A percentile compares a stretch with the other conserved stretches of the same genome.
Conservation (phyloP, 1,140 invertebrate species). For the Pollicipes pollicipes region DNA sequence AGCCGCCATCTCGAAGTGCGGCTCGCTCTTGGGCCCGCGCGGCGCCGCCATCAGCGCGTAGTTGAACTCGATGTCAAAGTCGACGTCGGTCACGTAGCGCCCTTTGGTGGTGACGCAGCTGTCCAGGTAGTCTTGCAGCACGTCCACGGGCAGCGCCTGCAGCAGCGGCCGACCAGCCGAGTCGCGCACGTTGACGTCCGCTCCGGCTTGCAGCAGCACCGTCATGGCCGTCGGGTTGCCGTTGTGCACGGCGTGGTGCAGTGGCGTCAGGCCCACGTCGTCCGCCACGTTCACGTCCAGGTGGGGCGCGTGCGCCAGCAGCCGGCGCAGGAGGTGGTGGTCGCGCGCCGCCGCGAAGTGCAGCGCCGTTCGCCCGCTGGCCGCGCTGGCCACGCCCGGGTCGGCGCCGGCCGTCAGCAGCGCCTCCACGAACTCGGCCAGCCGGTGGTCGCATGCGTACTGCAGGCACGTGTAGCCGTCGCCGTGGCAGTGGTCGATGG, state of each 20-base stretch:
- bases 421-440: constrained; percentile 10
- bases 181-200: background rate
- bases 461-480: constrained; percentile 13
- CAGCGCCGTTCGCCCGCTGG: constrained; percentile 12
- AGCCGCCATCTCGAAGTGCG: background rate
- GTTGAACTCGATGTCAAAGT: background rate
- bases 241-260: background rate
- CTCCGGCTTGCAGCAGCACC: background rate
- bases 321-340: constrained; percentile 3
- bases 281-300: background rate
- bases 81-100: background rate
- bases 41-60: background rate
- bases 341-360: constrained; percentile 10
- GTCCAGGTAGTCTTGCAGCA: background rate
- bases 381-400: constrained; percentile 7
- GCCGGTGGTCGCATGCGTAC: constrained; percentile 13
- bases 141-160: background rate
- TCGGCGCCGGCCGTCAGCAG: constrained; percentile 10
- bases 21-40: too few relatives aligned
- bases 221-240: background rate
- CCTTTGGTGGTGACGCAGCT: background rate
- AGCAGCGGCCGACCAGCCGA: background rate
- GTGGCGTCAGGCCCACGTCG: background rate
- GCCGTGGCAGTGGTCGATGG: constrained; percentile 7
- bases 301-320: background rate